Conservation (phyloP, 2,888 invertebrate species). For the Iphiclides podalirius region DNA sequence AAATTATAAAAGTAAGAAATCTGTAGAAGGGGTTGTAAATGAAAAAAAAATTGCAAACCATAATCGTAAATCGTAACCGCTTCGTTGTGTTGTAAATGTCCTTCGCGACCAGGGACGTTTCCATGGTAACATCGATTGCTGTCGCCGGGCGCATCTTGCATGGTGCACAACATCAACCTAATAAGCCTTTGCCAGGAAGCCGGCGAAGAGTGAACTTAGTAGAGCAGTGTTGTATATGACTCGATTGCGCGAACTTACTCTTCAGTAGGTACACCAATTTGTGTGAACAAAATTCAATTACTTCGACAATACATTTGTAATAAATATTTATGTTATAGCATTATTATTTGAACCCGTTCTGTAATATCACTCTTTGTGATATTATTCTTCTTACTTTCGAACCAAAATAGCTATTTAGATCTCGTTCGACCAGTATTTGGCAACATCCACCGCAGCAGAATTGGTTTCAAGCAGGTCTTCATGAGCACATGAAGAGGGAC, state of each 20-base stretch:
- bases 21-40: no score
- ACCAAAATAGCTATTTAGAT: no score
- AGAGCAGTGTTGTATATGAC: constrained; percentile 9
- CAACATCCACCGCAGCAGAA: no score
- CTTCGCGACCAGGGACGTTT: constrained; percentile 46
- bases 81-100: constrained; percentile 26
- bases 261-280: constrained; percentile 10
- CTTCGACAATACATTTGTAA: no score
- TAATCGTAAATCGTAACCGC: constrained; percentile 12
- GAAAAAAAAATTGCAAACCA: no score
- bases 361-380: no score
- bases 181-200: constrained; percentile 42
- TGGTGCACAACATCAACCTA: constrained; percentile 55
- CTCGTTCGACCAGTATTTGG: no score
- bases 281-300: constrained; percentile 13
- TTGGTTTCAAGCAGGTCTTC: no score
- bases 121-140: constrained; percentile 70
- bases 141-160: constrained; percentile 65
- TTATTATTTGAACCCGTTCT: no score
- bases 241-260: constrained; percentile 15
- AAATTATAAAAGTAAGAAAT: background rate
- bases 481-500: no score
- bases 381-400: no score
- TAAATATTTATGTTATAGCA: no score
- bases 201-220: constrained; percentile 8